A percentile compares a stretch with the other conserved stretches of the same genome.
phyloP scores from a whole-genome alignment of 2,113 vertebrate genomes.

The Rhea americana region DNA sequence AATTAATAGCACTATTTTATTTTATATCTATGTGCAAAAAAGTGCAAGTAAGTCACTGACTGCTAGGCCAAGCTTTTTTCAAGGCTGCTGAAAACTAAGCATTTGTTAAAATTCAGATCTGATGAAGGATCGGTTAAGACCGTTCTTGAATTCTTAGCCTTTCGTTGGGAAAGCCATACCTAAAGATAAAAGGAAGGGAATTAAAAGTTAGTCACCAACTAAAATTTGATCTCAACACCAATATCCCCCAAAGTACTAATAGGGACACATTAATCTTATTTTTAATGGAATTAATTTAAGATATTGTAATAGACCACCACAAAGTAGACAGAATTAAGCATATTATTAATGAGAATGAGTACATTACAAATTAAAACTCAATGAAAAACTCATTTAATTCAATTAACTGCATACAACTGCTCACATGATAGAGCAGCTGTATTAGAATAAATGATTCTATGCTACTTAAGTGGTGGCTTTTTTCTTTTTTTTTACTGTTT shows the following conservation, averaged over 20 bases:
- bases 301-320: constrained; percentile 10
- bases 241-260: constrained; percentile 60
- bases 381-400: background rate
- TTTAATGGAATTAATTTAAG: constrained; percentile 44
- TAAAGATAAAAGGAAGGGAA: constrained; percentile 96
- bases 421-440: constrained; percentile 43
- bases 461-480: background rate
- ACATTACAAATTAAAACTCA: background rate
- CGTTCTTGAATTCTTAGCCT: constrained; percentile 95
- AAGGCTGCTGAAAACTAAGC: constrained; percentile 91
- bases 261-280: constrained; percentile 58
- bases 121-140: constrained; percentile 91
- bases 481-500: background rate
- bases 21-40: constrained; percentile 86
- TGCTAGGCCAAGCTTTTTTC: constrained; percentile 86
- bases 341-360: constrained; percentile 35
- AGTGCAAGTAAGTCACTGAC: constrained; percentile 90
- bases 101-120: constrained; percentile 89
- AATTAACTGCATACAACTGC: constrained; percentile 37
- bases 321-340: constrained; percentile 41
- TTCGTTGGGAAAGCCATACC: constrained; percentile 99
- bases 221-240: constrained; percentile 71
- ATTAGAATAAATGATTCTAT: background rate
- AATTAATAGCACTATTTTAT: constrained; percentile 81
- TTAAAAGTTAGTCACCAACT: constrained; percentile 88